phyloP scores from a whole-genome alignment of 2,113 vertebrate species.

The Campylomormyrus tamandua region DNA sequence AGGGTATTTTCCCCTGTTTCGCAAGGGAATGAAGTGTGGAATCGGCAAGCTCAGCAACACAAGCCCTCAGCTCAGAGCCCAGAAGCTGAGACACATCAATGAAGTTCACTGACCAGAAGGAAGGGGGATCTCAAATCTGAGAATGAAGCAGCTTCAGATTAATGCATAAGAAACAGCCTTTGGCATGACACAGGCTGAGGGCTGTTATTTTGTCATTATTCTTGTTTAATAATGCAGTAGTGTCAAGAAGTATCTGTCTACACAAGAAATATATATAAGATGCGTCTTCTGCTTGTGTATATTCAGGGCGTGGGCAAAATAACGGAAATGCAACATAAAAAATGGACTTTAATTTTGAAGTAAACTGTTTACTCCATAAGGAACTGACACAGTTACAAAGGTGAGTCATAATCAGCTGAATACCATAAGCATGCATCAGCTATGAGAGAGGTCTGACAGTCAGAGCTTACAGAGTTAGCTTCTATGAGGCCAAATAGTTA shows the following conservation, averaged over 20 bases:
- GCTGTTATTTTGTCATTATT: not conserved
- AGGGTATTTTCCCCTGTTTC: not conserved
- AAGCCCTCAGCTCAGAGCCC: not conserved
- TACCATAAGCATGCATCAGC: not conserved
- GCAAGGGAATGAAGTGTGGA: not conserved
- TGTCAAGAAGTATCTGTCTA: not conserved
- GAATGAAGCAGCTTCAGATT: not conserved
- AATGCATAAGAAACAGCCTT: not conserved
- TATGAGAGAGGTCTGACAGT: not conserved
- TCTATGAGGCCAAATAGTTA: not conserved
- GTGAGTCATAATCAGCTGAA: not conserved
- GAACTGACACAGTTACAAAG: not conserved
- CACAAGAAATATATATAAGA: not conserved
- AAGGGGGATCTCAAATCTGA: not conserved
- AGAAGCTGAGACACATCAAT: not conserved
- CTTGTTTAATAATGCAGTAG: not conserved
- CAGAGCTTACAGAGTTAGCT: not conserved
- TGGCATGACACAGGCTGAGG: not conserved
- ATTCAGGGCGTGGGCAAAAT: not conserved
- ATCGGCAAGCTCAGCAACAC: not conserved
- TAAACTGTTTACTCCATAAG: not conserved
- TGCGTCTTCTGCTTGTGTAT: not conserved
- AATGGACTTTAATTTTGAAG: not conserved
- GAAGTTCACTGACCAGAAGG: not conserved
- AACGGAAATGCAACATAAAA: not conserved